These are phyloP conservation scores for Propithecus coquereli DNA, from an alignment of 2,113 vertebrate genomes.

Conservation along the genomic window DNA sequence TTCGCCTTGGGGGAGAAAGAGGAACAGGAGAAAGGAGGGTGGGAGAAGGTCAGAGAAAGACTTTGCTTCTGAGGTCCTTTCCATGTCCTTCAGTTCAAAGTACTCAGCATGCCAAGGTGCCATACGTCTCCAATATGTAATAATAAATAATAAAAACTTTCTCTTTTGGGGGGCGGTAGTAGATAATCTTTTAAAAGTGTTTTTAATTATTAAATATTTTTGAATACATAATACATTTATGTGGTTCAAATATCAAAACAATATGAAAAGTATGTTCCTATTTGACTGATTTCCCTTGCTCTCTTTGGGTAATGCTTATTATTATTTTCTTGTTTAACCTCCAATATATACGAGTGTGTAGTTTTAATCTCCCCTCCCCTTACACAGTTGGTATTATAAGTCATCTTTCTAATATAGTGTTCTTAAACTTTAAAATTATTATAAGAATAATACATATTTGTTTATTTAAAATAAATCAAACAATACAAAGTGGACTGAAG, in stretches of 20 bases:
- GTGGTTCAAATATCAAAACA: not conserved
- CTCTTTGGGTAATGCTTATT: not conserved
- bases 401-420: not conserved
- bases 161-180: not conserved
- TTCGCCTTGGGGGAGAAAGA: not conserved
- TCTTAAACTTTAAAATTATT: not conserved
- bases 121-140: not conserved
- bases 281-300: not conserved
- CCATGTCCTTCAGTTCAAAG: not conserved
- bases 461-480: constrained; percentile 1
- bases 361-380: not conserved
- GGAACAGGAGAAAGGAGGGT: not conserved
- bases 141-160: not conserved
- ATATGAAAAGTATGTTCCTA: not conserved
- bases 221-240: not conserved
- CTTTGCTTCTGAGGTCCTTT: not conserved
- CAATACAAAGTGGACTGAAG: not conserved
- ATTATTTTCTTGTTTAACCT: not conserved
- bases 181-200: not conserved
- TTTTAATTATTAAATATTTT: not conserved
- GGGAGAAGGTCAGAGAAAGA: not conserved
- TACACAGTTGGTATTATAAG: not conserved
- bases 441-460: not conserved
- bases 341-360: not conserved
- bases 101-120: not conserved